These are phyloP conservation scores for Tursiops truncatus DNA, from an alignment of 2,113 vertebrate species.

Conservation along the genomic window DNA sequence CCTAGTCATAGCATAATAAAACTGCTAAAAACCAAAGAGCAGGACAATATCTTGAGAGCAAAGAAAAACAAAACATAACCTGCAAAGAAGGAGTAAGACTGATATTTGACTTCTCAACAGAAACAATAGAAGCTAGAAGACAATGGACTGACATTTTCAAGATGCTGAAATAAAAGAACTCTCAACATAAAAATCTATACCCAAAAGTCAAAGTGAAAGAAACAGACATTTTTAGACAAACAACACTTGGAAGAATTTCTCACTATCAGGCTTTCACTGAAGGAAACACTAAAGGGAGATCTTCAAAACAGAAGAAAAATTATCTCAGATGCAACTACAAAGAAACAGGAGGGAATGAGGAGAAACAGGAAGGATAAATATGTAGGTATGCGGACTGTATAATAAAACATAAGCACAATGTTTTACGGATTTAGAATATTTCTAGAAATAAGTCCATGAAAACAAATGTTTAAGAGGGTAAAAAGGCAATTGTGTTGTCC, in stretches of 20 bases:
- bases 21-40: neutral
- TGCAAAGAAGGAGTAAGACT: neutral
- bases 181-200: neutral
- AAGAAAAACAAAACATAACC: neutral
- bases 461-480: neutral
- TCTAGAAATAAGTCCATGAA: neutral
- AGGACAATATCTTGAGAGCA: neutral
- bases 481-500: neutral
- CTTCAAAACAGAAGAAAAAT: neutral
- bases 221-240: neutral
- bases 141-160: neutral
- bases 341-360: neutral
- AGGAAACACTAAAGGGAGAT: neutral
- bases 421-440: neutral
- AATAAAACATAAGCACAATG: neutral
- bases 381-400: neutral
- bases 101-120: neutral
- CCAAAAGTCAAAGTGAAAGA: neutral
- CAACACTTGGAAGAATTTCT: neutral
- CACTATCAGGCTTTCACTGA: neutral
- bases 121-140: neutral
- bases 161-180: neutral
- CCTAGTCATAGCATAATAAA: neutral
- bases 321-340: neutral
- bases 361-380: neutral